These are phyloP conservation scores for Nycticryphes semicollaris DNA, from an alignment of 2,113 vertebrate genomes.

Conservation along the genomic window DNA sequence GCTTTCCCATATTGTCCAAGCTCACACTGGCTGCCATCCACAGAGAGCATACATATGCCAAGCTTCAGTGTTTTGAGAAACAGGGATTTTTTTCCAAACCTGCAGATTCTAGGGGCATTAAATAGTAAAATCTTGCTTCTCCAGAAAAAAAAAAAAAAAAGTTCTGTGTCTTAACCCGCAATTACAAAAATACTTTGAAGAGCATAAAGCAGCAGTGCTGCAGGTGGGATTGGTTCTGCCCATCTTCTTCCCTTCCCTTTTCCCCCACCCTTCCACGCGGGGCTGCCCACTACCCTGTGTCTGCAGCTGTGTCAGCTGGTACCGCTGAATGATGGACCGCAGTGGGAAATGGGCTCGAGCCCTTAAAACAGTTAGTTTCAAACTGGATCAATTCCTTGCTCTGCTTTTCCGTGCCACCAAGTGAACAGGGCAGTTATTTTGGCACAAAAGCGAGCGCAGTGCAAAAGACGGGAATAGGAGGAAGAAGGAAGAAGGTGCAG, in stretches of 20 bases:
- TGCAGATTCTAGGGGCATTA: neutral
- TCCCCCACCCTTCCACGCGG: neutral
- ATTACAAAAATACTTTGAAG: neutral
- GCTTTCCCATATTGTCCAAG: neutral
- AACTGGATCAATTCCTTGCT: neutral
- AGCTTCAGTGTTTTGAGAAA: neutral
- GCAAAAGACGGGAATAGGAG: neutral
- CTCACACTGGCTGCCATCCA: neutral
- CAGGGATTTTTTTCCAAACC: neutral
- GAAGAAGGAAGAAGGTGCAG: neutral
- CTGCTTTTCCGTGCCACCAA: neutral
- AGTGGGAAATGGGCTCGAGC: neutral
- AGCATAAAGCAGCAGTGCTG: neutral
- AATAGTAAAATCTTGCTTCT: neutral
- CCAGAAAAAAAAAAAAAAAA: neutral
- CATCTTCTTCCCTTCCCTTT: neutral
- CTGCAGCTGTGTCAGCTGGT: neutral
- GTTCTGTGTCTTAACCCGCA: neutral
- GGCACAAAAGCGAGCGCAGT: fast-evolving
- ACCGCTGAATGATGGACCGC: neutral
- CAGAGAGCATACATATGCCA: neutral
- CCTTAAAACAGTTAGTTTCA: neutral
- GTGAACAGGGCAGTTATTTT: neutral
- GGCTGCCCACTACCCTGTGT: neutral
- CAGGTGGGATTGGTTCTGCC: neutral